Evolutionary conservation across 2,113 vertebrate species (phyloP).

Genomic region (Motacilla alba): DNA sequence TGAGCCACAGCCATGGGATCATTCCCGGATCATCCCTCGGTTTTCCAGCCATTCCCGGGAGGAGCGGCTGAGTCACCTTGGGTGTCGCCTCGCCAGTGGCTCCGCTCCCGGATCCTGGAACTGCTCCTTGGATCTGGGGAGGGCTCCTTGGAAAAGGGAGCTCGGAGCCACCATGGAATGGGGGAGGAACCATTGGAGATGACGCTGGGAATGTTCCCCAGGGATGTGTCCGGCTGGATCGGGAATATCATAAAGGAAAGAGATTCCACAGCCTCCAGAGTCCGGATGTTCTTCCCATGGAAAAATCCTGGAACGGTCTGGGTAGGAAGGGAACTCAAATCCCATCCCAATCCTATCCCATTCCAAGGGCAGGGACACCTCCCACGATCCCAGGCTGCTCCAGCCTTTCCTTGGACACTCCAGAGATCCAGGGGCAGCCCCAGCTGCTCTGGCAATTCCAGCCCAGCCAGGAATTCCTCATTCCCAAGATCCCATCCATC

Average conservation of each 20-base stretch:
- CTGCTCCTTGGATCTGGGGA: not conserved
- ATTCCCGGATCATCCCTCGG: not conserved
- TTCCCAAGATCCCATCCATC: no score
- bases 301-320: not conserved
- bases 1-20: not conserved
- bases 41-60: not conserved
- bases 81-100: not conserved
- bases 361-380: not conserved
- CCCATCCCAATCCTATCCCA: not conserved
- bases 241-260: not conserved
- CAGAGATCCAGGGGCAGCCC: no score
- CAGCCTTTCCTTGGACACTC: no score
- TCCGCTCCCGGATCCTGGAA: not conserved
- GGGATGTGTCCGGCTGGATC: not conserved
- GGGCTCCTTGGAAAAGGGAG: not conserved
- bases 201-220: not conserved
- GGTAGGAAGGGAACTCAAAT: not conserved
- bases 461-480: no score
- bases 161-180: accelerated
- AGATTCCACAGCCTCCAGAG: not conserved
- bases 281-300: not conserved
- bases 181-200: not conserved
- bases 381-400: not conserved
- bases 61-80: not conserved
- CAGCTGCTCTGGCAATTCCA: no score